Percentiles rank a stretch among this genome's conserved stretches.
These are phyloP conservation scores for Trichosurus vulpecula DNA, from an alignment of 2,797 vertebrate species.

Conservation along the genomic window DNA sequence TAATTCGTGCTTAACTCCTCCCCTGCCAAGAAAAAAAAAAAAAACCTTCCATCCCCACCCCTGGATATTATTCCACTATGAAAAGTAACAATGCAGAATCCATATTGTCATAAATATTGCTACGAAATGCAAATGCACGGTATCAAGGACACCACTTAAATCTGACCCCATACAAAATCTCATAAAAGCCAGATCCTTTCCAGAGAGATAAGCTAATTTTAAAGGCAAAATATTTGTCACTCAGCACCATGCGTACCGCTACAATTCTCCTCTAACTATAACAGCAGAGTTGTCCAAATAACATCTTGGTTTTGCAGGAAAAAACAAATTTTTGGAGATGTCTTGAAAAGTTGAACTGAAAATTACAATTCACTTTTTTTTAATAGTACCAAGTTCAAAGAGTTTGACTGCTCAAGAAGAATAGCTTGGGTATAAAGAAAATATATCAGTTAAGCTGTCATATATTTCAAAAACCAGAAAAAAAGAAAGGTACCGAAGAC, in stretches of 20 bases:
- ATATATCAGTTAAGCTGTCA: neutral
- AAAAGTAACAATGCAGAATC: conserved; percentile 1
- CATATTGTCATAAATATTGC: conserved; percentile 48
- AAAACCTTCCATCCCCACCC: neutral
- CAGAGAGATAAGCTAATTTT: conserved; percentile 43
- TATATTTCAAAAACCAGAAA: neutral
- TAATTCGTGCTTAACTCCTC: neutral
- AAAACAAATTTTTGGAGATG: conserved; percentile 60
- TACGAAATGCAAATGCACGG: conserved; percentile 43
- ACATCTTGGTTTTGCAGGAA: conserved; percentile 45
- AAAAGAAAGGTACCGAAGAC: neutral
- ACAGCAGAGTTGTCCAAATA: conserved; percentile 64
- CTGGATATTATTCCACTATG: conserved; percentile 21
- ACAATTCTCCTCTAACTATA: conserved; percentile 14
- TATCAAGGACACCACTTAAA: conserved; percentile 62
- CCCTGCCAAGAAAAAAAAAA: neutral
- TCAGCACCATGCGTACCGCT: neutral
- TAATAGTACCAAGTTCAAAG: neutral
- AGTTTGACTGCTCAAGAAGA: neutral
- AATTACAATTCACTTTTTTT: conserved; percentile 13
- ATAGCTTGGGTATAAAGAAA: neutral
- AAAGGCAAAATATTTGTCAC: conserved; percentile 53
- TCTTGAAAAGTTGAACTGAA: conserved; percentile 43
- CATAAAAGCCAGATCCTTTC: conserved; percentile 54
- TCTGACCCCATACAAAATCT: conserved; percentile 61